Base-by-base conservation (phyloP, 2,797 vertebrate species). In the Lithobates pipiens region DNA sequence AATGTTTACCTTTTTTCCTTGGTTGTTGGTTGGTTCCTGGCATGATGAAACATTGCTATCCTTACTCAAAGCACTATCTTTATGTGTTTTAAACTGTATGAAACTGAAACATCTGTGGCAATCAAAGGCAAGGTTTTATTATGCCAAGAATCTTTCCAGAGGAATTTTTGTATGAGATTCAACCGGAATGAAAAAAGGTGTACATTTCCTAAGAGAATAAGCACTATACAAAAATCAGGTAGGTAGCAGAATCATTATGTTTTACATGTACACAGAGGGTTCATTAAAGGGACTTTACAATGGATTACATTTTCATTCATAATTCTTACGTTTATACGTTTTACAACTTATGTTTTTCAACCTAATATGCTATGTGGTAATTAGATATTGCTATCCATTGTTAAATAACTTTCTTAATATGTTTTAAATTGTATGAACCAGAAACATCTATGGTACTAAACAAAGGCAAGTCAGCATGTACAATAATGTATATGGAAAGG, bases 1-100 rank as follows among this genome's bases (percentile, higher is more conserved):
- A 73, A 79, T 85, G 69, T 79, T 85, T 85, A 67, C 77, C 39
- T 73, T 72, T 74, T 72, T 61, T 61, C 54, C 23, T 44, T 5
- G 21, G n/a, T 5, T 61, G 25, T 76, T 76, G 72, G 42, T 69
- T 81, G 44, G 23, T 70, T 61, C 21, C 32, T 80, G 70, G 27
- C 36, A 80, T 75, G 54, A 29, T 80, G 77, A 85, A 74, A 46
- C 77, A 85, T 85, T 50, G 44, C 61, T 54, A 32, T 65, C 65
- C 77, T 80, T 75, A 75, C 83, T 63, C 23, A 54, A 71, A 57
- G 70, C 29, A 54, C 75, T 34, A 63, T 70, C 39, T 85, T 75
- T 75, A 80, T 80, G 57, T 74, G 27, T 71, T 75, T 13, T 75
- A 54, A 63, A 67, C 77, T 36, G 23, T 78, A 15, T 29, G 29